These are phyloP conservation scores for Aphelocoma californica DNA, from an alignment of 2,797 vertebrate species.

Conservation along the genomic window DNA sequence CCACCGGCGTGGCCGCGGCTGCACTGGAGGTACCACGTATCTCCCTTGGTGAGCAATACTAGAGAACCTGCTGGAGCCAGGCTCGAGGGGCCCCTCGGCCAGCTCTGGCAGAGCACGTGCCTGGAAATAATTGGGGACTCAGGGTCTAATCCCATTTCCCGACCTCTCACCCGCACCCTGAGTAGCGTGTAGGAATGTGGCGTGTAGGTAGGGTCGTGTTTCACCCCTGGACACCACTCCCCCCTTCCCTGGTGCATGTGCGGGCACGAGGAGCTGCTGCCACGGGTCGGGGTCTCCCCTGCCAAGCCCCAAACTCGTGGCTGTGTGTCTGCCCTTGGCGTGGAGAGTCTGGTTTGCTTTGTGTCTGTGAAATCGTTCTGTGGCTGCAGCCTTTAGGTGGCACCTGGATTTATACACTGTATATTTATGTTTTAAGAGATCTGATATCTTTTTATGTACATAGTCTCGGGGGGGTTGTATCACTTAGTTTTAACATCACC, in stretches of 20 bases:
- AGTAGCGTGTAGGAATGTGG: background rate
- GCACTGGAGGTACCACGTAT: background rate
- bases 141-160: background rate
- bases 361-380: slow-evolving; percentile 45
- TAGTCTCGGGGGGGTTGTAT: background rate
- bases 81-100: background rate
- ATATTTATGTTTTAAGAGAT: slow-evolving; percentile 54
- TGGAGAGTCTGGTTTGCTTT: slow-evolving; percentile 21
- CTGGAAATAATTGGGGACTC: slow-evolving; percentile 43
- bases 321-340: background rate
- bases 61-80: background rate
- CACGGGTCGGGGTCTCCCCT: rapidly evolving
- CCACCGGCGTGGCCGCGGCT: background rate
- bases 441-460: slow-evolving; percentile 28
- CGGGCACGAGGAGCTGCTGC: rapidly evolving
- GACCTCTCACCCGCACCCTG: background rate
- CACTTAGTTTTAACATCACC: background rate
- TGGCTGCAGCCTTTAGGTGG: slow-evolving; percentile 16
- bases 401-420: slow-evolving; percentile 22
- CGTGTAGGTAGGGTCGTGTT: background rate
- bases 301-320: background rate
- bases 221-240: background rate
- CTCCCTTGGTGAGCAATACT: background rate
- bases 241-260: background rate
- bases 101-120: background rate